A percentile compares a stretch with the other conserved stretches of the same genome.
These are phyloP conservation scores for Dryoscopus gambensis DNA, from an alignment of 2,113 vertebrate genomes.

Conservation along the genomic window DNA sequence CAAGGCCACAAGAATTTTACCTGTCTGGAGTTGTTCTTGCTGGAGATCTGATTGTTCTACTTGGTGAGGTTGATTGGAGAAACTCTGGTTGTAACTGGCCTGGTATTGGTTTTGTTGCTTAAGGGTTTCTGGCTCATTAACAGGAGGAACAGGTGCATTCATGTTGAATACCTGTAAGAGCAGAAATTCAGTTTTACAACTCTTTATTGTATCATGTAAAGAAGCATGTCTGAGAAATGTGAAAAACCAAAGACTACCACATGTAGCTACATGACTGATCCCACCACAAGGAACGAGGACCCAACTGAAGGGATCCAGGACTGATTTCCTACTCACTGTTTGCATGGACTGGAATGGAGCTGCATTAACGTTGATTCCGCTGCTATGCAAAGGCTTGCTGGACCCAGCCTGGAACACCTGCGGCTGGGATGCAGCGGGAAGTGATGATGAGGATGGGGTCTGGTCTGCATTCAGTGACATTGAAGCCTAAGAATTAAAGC, in stretches of 20 bases:
- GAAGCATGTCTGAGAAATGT: neutral
- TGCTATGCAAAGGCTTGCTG: slow-evolving; percentile 90
- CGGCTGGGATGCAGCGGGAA: slow-evolving; percentile 89
- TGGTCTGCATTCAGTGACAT: slow-evolving; percentile 89
- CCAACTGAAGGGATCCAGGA: neutral
- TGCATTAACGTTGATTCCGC: slow-evolving; percentile 97
- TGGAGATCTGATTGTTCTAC: slow-evolving; percentile 91
- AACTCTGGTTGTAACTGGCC: slow-evolving; percentile 86
- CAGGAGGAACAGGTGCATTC: slow-evolving; percentile 92
- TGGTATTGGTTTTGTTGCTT: slow-evolving; percentile 91
- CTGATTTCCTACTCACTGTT: slow-evolving; percentile 79
- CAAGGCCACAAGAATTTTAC: slow-evolving; percentile 60
- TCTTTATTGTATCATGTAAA: neutral
- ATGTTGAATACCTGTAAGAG: slow-evolving; percentile 90
- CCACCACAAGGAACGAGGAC: neutral
- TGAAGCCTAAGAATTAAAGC: slow-evolving; percentile 76
- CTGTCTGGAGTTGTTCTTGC: slow-evolving; percentile 92
- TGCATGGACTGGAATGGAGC: slow-evolving; percentile 99
- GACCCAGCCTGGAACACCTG: slow-evolving; percentile 92
- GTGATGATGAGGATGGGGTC: slow-evolving; percentile 82
- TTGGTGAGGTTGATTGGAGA: slow-evolving; percentile 83
- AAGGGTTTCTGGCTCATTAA: slow-evolving; percentile 86
- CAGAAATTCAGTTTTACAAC: neutral
- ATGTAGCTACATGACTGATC: neutral
- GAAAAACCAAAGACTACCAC: neutral